phyloP scores from a whole-genome alignment of 2,888 invertebrate species.

The Drosophila incognita region DNA sequence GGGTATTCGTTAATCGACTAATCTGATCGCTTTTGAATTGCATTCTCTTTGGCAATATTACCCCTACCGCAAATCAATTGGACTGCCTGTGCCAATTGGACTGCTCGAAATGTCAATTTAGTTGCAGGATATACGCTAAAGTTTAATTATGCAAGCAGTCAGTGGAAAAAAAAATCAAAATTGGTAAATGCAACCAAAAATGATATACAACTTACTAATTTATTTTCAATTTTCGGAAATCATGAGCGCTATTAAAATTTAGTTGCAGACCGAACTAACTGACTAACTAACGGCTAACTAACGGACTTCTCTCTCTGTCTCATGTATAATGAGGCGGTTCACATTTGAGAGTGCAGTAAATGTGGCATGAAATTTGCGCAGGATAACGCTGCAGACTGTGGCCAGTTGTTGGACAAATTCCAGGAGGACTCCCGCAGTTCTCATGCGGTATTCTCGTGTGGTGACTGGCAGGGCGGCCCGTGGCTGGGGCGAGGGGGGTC shows the following conservation, averaged over 20 bases:
- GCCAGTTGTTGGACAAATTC: conserved; percentile 43
- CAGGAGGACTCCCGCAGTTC: conserved; percentile 43
- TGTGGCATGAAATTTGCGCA: conserved; percentile 66
- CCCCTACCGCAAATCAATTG: conserved; percentile 5
- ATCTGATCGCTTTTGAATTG: background rate
- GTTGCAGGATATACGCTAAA: conserved; percentile 63
- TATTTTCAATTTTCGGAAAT: conserved; percentile 80
- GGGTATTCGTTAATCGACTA: conserved; percentile 16
- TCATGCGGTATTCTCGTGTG: conserved; percentile 55
- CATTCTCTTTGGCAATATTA: background rate
- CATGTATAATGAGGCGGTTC: conserved; percentile 47
- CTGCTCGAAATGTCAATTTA: conserved; percentile 73
- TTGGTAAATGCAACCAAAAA: conserved; percentile 49
- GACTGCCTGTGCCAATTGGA: conserved; percentile 26
- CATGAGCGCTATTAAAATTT: conserved; percentile 78
- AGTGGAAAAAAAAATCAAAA: conserved; percentile 8
- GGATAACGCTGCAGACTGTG: conserved; percentile 45
- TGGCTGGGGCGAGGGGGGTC: conserved; percentile 22
- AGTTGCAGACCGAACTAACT: conserved; percentile 46
- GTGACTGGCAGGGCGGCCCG: conserved; percentile 27
- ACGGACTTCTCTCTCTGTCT: conserved; percentile 19
- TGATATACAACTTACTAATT: conserved; percentile 80
- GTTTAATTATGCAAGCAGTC: conserved; percentile 73
- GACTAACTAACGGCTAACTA: conserved; percentile 22
- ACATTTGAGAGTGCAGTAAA: conserved; percentile 39